Conservation (phyloP, 2,113 vertebrate species). For the Conger conger region DNA sequence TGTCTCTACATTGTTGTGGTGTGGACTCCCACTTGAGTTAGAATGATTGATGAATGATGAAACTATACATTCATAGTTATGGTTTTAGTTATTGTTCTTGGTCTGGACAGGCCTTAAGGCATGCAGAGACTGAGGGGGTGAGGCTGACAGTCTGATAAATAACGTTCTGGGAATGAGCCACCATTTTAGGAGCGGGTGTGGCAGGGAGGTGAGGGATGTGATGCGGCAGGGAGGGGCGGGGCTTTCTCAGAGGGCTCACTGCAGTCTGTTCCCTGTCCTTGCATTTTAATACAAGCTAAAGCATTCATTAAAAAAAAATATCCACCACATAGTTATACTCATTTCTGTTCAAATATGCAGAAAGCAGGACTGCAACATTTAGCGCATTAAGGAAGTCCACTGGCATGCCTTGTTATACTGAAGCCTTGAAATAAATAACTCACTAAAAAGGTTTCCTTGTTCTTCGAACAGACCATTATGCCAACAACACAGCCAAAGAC, state of each 20-base stretch:
- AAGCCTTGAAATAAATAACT: not conserved
- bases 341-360: not conserved
- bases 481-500: not conserved
- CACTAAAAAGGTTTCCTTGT: not conserved
- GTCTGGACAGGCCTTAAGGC: too few species aligned
- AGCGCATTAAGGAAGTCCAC: not conserved
- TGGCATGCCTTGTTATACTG: not conserved
- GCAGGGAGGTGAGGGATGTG: not conserved
- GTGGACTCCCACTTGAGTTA: too few species aligned
- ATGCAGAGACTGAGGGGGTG: conserved; percentile 2
- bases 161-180: not conserved
- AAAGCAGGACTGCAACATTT: not conserved
- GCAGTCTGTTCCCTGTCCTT: conserved; percentile 19
- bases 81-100: too few species aligned
- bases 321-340: not conserved
- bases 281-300: conserved; percentile 2
- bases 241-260: conserved; percentile 35
- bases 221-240: not conserved
- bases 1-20: too few species aligned
- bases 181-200: not conserved
- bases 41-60: too few species aligned
- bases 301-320: not conserved
- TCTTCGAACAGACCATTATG: not conserved
- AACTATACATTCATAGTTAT: too few species aligned
- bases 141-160: conserved; percentile 25